Conservation (phyloP, 2,797 vertebrate genomes). For the Geotrypetes seraphini region DNA sequence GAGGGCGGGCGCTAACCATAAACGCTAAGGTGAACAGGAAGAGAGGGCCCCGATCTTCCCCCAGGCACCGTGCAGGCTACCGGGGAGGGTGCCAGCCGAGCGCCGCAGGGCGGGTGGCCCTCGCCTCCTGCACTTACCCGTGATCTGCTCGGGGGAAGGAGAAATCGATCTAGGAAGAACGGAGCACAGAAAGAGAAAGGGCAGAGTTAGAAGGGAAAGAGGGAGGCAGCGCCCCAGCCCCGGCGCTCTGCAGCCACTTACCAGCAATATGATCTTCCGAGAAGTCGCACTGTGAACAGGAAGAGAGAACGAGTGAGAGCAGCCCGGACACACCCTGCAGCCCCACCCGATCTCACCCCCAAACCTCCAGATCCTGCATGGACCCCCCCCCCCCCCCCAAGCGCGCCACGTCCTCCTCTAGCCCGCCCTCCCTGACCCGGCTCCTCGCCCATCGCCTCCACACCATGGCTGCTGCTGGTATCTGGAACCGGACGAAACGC, state of each 20-base stretch:
- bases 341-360: no score
- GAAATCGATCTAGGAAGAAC: no score
- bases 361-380: no score
- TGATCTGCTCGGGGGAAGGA: no score
- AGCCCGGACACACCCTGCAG: background rate
- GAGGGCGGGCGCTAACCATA: background rate
- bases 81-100: no score
- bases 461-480: no score
- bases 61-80: background rate
- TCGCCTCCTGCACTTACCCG: conserved; percentile 2
- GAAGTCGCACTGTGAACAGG: conserved; percentile 62
- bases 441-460: no score
- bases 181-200: conserved; percentile 24
- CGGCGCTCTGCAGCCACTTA: conserved; percentile 31
- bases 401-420: no score
- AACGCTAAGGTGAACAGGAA: background rate
- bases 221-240: conserved; percentile 8
- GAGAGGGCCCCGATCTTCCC: background rate
- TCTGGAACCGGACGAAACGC: no score
- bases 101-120: no score
- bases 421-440: no score
- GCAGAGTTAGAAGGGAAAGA: background rate
- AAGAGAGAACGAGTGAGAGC: conserved; percentile 26
- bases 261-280: conserved; percentile 55
- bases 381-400: no score